phyloP scores from a whole-genome alignment of 2,797 vertebrate genomes.

The Benthosema pterotum region DNA sequence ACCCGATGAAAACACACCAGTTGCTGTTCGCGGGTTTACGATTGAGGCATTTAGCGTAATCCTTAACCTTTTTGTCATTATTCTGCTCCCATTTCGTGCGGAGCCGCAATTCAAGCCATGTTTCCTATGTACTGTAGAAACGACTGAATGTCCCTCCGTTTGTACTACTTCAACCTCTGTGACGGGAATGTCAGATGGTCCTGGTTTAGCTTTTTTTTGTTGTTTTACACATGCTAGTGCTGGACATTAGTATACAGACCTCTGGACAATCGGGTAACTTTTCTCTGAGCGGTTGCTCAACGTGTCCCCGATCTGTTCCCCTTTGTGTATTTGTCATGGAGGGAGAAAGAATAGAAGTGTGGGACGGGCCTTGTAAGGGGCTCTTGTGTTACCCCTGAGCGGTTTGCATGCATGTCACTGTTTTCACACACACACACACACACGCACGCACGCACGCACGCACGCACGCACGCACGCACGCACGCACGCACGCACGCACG shows the following conservation, averaged over 20 bases:
- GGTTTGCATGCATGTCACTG: too few species aligned
- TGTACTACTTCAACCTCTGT: too few species aligned
- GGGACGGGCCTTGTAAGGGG: neutral
- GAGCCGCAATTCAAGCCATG: too few species aligned
- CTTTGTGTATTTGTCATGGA: conserved; percentile 20
- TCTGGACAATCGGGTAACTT: neutral
- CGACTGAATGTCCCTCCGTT: too few species aligned
- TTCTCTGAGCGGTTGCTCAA: conserved; percentile 18
- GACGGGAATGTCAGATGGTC: too few species aligned
- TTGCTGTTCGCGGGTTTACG: too few species aligned
- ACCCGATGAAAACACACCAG: too few species aligned
- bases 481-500: conserved; percentile 4
- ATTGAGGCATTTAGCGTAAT: too few species aligned
- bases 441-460: neutral
- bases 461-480: neutral
- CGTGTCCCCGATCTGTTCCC: neutral
- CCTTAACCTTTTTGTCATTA: too few species aligned
- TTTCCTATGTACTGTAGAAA: too few species aligned
- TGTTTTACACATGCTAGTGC: conserved; percentile 21
- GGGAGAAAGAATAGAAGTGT: neutral
- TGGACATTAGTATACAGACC: conserved; percentile 23
- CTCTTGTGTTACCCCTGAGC: too few species aligned
- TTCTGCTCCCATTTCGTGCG: too few species aligned
- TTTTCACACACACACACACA: neutral
- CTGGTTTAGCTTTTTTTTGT: conserved; percentile 7